These are phyloP conservation scores for Leiothrix lutea DNA, from an alignment of 2,113 vertebrate genomes.

Conservation along the genomic window DNA sequence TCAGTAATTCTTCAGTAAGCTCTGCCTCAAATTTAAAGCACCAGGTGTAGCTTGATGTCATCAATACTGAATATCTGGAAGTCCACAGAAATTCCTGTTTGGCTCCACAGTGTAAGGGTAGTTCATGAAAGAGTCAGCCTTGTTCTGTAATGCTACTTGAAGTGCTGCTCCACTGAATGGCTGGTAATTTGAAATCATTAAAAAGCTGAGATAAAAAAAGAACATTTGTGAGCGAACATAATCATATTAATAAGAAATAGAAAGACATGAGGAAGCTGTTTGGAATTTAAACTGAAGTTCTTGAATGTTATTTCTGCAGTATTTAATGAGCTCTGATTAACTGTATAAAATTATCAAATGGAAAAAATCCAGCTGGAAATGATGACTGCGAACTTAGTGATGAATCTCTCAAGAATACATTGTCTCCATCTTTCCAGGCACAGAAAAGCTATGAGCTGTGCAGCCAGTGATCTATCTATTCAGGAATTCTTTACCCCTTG, in stretches of 20 bases:
- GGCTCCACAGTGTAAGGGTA: neutral
- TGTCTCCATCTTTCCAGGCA: neutral
- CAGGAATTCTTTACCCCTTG: neutral
- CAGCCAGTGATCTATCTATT: neutral
- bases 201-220: constrained; percentile 27
- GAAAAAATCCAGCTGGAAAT: constrained; percentile 36
- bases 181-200: neutral
- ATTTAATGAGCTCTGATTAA: constrained; percentile 55
- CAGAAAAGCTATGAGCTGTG: neutral
- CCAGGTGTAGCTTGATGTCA: neutral
- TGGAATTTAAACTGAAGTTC: constrained; percentile 31
- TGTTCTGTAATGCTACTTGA: neutral
- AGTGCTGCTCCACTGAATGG: neutral
- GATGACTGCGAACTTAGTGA: neutral
- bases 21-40: neutral
- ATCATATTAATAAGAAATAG: constrained; percentile 40
- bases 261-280: constrained; percentile 12
- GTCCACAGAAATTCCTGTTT: neutral
- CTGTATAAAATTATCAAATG: constrained; percentile 38
- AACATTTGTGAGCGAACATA: neutral
- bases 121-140: neutral
- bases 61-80: neutral
- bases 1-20: neutral
- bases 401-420: neutral
- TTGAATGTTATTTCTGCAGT: constrained; percentile 17